phyloP scores from a whole-genome alignment of 2,113 vertebrate genomes.

The Candoia aspera region DNA sequence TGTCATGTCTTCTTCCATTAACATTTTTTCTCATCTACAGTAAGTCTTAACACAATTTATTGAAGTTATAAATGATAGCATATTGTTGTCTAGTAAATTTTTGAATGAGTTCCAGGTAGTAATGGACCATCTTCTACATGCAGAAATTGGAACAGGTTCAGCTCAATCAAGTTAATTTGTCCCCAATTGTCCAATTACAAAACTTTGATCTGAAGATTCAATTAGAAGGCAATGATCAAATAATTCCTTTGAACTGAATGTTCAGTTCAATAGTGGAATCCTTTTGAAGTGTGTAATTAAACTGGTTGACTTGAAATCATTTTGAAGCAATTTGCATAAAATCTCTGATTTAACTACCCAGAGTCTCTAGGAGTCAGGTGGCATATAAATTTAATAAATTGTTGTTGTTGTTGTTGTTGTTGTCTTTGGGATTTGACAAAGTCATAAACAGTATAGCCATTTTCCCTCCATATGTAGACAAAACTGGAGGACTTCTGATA shows the following conservation, averaged over 20 bases:
- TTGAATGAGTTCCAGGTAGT: neutral
- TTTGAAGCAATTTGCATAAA: neutral
- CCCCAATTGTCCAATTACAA: neutral
- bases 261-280: neutral
- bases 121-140: neutral
- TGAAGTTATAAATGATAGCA: neutral
- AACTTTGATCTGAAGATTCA: neutral
- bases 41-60: neutral
- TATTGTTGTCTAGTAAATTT: neutral
- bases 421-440: neutral
- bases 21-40: neutral
- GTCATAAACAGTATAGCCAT: neutral
- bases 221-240: neutral
- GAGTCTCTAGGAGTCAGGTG: neutral
- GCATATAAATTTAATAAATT: neutral
- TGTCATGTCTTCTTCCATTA: neutral
- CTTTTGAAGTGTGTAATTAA: neutral
- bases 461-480: neutral
- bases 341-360: neutral
- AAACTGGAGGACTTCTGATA: neutral
- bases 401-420: too few relatives aligned
- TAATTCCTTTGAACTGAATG: neutral
- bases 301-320: neutral
- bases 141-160: neutral
- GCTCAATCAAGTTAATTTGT: neutral